Base-by-base conservation (phyloP, 2,888 invertebrate genomes). In the Andrena bucephala region DNA sequence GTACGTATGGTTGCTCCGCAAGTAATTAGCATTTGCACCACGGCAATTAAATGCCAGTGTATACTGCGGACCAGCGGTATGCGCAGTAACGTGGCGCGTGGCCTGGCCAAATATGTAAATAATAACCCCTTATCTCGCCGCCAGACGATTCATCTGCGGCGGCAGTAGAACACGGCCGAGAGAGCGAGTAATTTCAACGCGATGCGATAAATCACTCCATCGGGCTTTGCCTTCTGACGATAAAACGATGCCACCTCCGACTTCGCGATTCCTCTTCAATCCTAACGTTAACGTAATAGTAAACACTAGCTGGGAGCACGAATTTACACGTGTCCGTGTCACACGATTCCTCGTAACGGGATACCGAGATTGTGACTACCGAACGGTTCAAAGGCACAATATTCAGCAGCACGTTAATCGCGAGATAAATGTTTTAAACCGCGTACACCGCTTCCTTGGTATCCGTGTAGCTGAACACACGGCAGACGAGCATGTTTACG, bases 1-100 rank as follows among this genome's bases (percentile, higher is more conserved):
- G 42, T 16, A 42, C 8, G 2, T 13, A 52, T 8, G 7, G 65
- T n/a, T 24, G 48, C 10, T 7, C 1, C 13, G 10, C 2, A 6
- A 8, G 5, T 57, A 66, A 86, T 71, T 66, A 77, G 8, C 42
- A 62, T 16, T 13, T 20, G 6, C 73, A 42, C 42, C 54, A 52
- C 2, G 52, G 2, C 70, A 79, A 77, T 86, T 82, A 77, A 42
- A 75, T 76, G 42, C 16, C 31, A 65, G 54, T n/a, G 63, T 42
- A 42, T 72, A 81, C n/a, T 84, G 81, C 79, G 68, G 83, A 77
- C 71, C 42, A 42, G 6, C 36, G 20, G 50, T 42, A 68, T 77
- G 76, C 77, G 74, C 78, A 63, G 72, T 50, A 50, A 63, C n/a
- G 36, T 42, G 71, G 52, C 72, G 77, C 74, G 60, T 79, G 20